phyloP scores from a whole-genome alignment of 2,113 vertebrate genomes.

The Platysternon megacephalum region DNA sequence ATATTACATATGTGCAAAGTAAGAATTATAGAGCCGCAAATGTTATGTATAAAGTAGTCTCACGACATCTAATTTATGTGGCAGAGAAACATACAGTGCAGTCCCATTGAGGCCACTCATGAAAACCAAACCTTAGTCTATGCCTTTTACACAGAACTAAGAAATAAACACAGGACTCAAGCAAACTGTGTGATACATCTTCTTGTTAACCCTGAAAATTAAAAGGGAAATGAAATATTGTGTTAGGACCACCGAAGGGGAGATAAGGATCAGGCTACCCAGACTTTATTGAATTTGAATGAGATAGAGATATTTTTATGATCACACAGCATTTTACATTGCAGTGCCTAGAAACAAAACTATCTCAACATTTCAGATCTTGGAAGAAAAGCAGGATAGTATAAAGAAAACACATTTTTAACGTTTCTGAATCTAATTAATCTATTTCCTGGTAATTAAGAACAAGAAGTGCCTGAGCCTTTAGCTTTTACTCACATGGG shows the following conservation, averaged over 20 bases:
- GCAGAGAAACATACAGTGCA: background rate
- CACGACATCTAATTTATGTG: conserved; percentile 9
- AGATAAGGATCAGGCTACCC: background rate
- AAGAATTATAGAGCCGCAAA: background rate
- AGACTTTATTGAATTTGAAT: background rate
- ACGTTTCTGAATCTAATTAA: background rate
- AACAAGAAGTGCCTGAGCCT: background rate
- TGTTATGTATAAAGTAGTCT: background rate
- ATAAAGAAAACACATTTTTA: background rate
- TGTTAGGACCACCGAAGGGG: background rate
- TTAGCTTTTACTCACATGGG: background rate
- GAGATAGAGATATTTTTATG: background rate
- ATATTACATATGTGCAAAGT: background rate
- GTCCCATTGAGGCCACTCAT: background rate
- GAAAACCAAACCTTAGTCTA: conserved; percentile 28
- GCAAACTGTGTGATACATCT: conserved; percentile 4
- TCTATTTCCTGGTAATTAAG: background rate
- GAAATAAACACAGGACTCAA: background rate
- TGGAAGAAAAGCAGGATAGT: background rate
- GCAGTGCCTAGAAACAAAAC: background rate
- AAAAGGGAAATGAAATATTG: conserved; percentile 10
- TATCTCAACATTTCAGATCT: background rate
- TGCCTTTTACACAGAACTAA: background rate
- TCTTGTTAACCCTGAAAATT: background rate
- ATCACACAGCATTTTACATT: background rate